Evolutionary conservation across 2,797 vertebrate species (phyloP), one percentile per base, ranked within the genome.

Genomic region (Sebastolobus alascanus): DNA sequence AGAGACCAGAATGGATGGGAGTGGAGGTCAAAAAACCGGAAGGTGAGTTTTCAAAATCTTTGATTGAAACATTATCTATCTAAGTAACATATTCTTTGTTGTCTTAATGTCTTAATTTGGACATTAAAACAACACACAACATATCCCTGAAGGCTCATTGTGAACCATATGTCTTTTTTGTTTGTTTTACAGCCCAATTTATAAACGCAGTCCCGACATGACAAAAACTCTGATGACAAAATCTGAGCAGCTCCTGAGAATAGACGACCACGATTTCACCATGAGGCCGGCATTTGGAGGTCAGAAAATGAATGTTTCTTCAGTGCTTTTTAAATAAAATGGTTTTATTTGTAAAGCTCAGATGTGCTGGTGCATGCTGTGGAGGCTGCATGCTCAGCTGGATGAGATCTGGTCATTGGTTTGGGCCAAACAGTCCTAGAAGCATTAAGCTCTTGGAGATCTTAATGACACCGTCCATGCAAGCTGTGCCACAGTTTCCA

Each of bases 251-350:
- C 97, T 99, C 74, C 95, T 99, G 88, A 95, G 97, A 94, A 99
- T 99, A 96, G 98, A 99, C 0, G 98, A 99, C 90, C 98, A 99
- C 0, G 98, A 99, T 67, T 99, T 99, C 93, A 99, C 98, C 91
- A 99, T 99, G 98, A 97, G 98, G 61, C 98, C 98, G 2, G 98
- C 98, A 1, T 99, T 99, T 78, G 98, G 98, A 97, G 98, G 98
- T 99, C 94, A 59, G 96, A 46, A 54, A 69, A 50, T 9, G 0
- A 27, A 35, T 16, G 14, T 50, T 22, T 56, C 46, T 22, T 8
- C 29, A 37, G n/a, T 31, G 2, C 52, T 75, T 87, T 43, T 69
- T 9, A 33, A 64, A 14, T 27, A 16, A 61, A 50, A 40, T 8
- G 6, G 50, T 50, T 54, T 33, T 52, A n/a, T 50, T 40, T 38